Conservation (phyloP, 1,140 invertebrate species). For the Grapholita molesta region DNA sequence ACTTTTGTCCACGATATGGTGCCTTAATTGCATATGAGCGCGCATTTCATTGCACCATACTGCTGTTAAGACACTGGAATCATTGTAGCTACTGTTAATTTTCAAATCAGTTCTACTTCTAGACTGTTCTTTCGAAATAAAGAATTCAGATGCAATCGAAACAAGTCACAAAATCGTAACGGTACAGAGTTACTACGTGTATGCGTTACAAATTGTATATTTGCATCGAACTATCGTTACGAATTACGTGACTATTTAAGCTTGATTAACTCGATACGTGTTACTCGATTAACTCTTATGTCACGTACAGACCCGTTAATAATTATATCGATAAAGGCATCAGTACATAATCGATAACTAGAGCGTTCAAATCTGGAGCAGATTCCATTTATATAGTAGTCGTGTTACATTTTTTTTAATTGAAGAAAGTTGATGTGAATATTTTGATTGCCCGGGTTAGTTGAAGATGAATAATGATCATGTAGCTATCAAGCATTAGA, state of each 20-base stretch:
- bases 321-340: background rate
- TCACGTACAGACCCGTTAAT: constrained; percentile 7
- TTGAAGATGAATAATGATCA: constrained; percentile 14
- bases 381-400: background rate
- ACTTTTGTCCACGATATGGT: background rate
- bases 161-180: constrained; percentile 3
- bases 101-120: background rate
- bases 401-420: constrained; percentile 1
- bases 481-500: constrained; percentile 11
- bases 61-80: background rate
- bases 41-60: constrained; percentile 2
- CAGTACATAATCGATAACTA: constrained; percentile 6
- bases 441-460: background rate
- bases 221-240: background rate
- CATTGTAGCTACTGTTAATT: background rate
- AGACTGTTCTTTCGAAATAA: background rate
- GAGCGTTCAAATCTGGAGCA: constrained; percentile 8
- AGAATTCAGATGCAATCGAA: background rate
- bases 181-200: background rate
- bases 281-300: constrained; percentile 4
- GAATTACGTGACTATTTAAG: constrained; percentile 14
- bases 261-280: constrained; percentile 1
- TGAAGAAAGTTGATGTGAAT: background rate
- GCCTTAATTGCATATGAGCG: constrained; percentile 3
- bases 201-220: background rate